phyloP scores from a whole-genome alignment of 2,888 invertebrate genomes.

The Ophioninae sp. region DNA sequence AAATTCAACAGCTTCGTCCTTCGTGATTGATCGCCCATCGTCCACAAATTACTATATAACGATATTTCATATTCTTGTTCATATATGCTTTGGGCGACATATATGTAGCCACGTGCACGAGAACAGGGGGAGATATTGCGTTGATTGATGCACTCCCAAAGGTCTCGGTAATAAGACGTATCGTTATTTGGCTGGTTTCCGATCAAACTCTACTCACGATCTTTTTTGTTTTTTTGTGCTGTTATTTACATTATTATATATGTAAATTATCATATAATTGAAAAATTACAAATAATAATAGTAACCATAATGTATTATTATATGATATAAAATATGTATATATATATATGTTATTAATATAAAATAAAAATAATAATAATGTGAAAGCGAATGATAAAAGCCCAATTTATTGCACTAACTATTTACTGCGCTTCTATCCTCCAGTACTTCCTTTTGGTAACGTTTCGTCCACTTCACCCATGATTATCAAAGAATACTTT shows the following conservation, averaged over 20 bases:
- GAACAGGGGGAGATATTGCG: conserved; percentile 19
- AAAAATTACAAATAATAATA: too few species aligned
- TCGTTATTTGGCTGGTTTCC: conserved; percentile 21
- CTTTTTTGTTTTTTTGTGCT: neutral
- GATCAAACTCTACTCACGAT: conserved; percentile 2
- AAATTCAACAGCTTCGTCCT: conserved; percentile 58
- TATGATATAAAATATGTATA: too few species aligned
- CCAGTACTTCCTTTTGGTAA: too few species aligned
- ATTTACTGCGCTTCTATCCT: neutral
- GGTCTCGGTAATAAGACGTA: conserved; percentile 7
- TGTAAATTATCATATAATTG: neutral
- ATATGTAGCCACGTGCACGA: conserved; percentile 12
- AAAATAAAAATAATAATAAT: neutral
- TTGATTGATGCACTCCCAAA: conserved; percentile 54
- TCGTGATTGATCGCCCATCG: conserved; percentile 51
- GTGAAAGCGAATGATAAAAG: neutral
- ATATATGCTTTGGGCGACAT: neutral
- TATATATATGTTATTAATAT: too few species aligned
- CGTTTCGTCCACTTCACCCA: too few species aligned
- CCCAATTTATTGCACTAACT: neutral
- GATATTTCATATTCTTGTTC: conserved; percentile 33
- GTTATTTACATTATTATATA: neutral
- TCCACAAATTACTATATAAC: conserved; percentile 38
- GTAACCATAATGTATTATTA: too few species aligned
- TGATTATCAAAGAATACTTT: too few species aligned